These are phyloP conservation scores for Hybos culiciformis DNA, from an alignment of 2,888 invertebrate species.

Conservation along the genomic window DNA sequence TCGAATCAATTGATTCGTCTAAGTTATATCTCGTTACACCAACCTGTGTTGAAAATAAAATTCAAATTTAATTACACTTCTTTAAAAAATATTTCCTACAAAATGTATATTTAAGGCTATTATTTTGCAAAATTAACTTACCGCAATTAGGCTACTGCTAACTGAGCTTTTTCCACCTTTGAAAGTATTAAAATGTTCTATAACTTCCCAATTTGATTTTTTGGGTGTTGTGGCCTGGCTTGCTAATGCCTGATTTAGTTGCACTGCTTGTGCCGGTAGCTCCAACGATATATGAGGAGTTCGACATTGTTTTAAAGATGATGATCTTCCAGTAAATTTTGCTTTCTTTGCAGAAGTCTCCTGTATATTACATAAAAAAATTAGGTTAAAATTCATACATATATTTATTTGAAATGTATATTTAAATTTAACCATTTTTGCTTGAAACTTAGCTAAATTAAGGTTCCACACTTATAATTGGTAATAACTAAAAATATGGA, in stretches of 20 bases:
- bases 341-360: conserved; percentile 17
- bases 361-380: too few species aligned
- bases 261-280: conserved; percentile 25
- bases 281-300: conserved; percentile 28
- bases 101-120: conserved; percentile 1
- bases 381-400: too few species aligned
- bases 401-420: too few species aligned
- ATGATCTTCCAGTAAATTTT: conserved; percentile 41
- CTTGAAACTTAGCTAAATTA: too few species aligned
- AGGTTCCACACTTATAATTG: too few species aligned
- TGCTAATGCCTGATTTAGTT: conserved; percentile 22
- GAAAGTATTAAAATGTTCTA: conserved; percentile 64
- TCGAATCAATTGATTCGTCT: conserved; percentile 34
- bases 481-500: too few species aligned
- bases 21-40: conserved; percentile 36
- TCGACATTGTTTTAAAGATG: conserved; percentile 41
- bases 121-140: conserved; percentile 31
- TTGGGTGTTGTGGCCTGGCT: conserved; percentile 49
- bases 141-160: conserved; percentile 49
- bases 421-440: too few species aligned
- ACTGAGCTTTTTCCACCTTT: conserved; percentile 46
- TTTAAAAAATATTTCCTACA: neutral
- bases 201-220: conserved; percentile 85
- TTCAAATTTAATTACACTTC: neutral
- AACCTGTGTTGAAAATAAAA: conserved; percentile 21